Conservation (phyloP, 2,113 vertebrate species). For the Bettongia penicillata region DNA sequence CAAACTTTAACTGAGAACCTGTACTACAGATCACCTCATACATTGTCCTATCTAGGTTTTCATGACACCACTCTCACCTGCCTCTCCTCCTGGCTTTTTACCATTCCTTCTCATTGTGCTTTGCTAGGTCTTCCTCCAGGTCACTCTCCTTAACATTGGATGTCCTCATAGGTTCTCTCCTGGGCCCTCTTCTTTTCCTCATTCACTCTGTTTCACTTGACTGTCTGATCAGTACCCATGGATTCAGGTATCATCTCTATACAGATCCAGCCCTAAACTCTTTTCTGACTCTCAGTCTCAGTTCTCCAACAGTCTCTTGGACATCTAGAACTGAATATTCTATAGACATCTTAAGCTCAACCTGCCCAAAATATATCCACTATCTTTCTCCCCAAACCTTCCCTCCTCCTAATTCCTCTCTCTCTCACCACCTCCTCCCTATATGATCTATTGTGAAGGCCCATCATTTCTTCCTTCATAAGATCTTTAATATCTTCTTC, state of each 20-base stretch:
- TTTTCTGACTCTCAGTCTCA: neutral
- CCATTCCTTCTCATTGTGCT: neutral
- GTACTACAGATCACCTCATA: neutral
- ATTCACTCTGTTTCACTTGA: neutral
- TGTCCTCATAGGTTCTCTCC: neutral
- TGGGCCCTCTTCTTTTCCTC: neutral
- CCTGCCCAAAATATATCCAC: neutral
- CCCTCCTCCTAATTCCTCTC: neutral
- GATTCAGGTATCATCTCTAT: neutral
- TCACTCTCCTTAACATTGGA: neutral
- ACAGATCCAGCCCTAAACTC: neutral
- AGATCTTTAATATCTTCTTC: neutral
- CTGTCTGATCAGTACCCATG: neutral
- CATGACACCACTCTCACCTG: neutral
- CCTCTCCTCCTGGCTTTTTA: neutral
- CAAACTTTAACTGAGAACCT: neutral
- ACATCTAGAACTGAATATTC: neutral
- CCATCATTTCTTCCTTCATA: neutral
- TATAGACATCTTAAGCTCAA: neutral
- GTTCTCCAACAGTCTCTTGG: neutral
- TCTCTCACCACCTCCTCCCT: neutral
- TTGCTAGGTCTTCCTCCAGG: neutral
- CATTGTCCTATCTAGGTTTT: neutral
- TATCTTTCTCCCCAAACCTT: neutral
- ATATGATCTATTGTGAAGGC: neutral